These are phyloP conservation scores for Dugesia japonica DNA, from an alignment of 2,888 invertebrate genomes.

Conservation along the genomic window DNA sequence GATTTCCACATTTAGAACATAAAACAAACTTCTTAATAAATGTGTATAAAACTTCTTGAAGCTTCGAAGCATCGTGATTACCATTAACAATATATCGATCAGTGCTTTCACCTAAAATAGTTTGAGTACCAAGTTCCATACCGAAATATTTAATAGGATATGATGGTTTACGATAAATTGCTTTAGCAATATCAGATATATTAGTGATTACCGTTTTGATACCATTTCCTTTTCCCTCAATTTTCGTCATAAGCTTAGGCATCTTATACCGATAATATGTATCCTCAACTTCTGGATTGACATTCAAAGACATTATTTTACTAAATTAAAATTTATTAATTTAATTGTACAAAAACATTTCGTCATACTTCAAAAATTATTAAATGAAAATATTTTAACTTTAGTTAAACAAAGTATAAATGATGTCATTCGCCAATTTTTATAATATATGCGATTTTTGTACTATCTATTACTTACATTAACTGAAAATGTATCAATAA, in stretches of 20 bases:
- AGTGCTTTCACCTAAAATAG: conserved; percentile 95
- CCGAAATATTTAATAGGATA: conserved; percentile 94
- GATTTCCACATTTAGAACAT: conserved; percentile 89
- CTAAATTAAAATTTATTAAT: no score
- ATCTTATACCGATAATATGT: conserved; percentile 99
- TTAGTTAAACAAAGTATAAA: no score
- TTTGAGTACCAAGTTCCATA: conserved; percentile 95
- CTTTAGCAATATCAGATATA: conserved; percentile 95
- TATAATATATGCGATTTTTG: no score
- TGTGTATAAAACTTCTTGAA: conserved; percentile 86
- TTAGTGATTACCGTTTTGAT: conserved; percentile 99
- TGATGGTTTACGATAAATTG: conserved; percentile 75
- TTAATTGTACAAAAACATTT: no score
- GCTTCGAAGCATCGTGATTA: conserved; percentile 83
- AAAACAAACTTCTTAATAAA: conserved; percentile 70
- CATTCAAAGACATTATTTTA: conserved; percentile 58
- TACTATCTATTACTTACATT: no score
- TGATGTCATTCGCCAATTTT: no score
- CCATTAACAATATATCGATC: conserved; percentile 98
- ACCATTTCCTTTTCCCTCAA: conserved; percentile 96
- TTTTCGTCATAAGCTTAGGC: conserved; percentile 85
- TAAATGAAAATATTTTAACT: no score
- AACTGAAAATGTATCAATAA: no score
- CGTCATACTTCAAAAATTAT: no score
- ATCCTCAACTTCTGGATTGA: conserved; percentile 89